Conservation (phyloP, 2,113 vertebrate genomes). For the Ovis canadensis region DNA sequence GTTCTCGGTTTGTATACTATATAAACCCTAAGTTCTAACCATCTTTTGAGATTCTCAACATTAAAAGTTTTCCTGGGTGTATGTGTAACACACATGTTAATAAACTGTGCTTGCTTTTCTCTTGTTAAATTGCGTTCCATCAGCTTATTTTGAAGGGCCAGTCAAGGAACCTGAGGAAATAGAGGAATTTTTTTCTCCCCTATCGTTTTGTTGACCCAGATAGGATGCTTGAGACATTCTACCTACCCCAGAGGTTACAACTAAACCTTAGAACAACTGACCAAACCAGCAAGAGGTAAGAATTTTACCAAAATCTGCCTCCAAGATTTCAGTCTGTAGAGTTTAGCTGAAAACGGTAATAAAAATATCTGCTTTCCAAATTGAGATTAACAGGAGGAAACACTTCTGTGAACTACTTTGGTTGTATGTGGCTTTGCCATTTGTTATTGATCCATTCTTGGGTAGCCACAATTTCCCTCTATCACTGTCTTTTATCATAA, state of each 20-base stretch:
- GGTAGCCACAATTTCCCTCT: background rate
- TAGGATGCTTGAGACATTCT: background rate
- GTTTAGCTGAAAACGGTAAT: background rate
- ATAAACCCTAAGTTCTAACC: background rate
- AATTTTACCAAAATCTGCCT: background rate
- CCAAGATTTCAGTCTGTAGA: background rate
- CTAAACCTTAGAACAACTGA: background rate
- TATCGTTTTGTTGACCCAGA: background rate
- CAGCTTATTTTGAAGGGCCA: background rate
- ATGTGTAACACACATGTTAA: background rate
- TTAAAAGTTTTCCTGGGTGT: background rate
- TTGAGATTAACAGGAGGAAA: background rate
- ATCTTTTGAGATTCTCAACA: background rate
- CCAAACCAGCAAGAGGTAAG: background rate
- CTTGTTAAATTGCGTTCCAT: background rate
- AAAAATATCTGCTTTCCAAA: background rate
- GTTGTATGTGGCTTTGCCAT: background rate
- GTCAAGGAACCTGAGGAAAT: background rate
- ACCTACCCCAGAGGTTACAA: background rate
- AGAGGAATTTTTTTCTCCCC: background rate
- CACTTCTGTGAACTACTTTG: background rate
- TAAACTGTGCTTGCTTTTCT: background rate
- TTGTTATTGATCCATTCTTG: background rate
- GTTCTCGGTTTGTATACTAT: background rate
- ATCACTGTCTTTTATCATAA: background rate